Percentiles rank a stretch among this genome's conserved stretches.
phyloP scores from a whole-genome alignment of 2,888 invertebrate species.

The Melolontha melolontha region DNA sequence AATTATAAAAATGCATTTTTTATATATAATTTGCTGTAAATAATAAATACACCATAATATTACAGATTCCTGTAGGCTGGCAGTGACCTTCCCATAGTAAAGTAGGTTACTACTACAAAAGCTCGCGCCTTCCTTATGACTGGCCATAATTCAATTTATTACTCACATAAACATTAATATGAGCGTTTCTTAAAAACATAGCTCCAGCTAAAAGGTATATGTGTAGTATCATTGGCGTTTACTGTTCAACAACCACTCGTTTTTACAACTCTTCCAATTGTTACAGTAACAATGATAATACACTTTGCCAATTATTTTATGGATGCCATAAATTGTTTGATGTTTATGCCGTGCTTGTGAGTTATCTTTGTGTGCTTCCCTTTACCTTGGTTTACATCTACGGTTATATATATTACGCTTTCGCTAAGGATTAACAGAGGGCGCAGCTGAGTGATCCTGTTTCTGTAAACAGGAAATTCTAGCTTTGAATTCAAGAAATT shows the following conservation, averaged over 20 bases:
- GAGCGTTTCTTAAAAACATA: constrained; percentile 40
- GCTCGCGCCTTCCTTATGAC: constrained; percentile 41
- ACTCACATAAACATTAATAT: constrained; percentile 43
- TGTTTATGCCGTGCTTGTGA: constrained; percentile 13
- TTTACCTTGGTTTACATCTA: constrained; percentile 17
- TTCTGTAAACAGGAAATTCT: not conserved
- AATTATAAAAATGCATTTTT: too few species aligned
- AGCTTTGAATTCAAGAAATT: not conserved
- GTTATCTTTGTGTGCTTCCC: constrained; percentile 1
- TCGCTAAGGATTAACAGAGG: constrained; percentile 7
- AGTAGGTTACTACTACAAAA: constrained; percentile 33
- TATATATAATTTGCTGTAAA: too few species aligned
- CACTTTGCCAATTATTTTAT: constrained; percentile 45
- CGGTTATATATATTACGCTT: constrained; percentile 5
- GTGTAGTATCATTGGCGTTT: constrained; percentile 33
- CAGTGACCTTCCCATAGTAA: constrained; percentile 33
- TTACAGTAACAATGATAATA: constrained; percentile 43
- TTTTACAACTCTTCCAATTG: constrained; percentile 39
- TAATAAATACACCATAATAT: not conserved
- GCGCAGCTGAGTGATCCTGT: constrained; percentile 5
- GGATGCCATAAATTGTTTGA: constrained; percentile 35
- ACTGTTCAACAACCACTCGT: constrained; percentile 35
- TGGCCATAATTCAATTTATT: constrained; percentile 44
- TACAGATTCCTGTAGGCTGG: constrained; percentile 34
- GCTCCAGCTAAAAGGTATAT: constrained; percentile 22